Evolutionary conservation across 2,888 invertebrate genomes (phyloP).

Genomic region (Nasonia oneida): DNA sequence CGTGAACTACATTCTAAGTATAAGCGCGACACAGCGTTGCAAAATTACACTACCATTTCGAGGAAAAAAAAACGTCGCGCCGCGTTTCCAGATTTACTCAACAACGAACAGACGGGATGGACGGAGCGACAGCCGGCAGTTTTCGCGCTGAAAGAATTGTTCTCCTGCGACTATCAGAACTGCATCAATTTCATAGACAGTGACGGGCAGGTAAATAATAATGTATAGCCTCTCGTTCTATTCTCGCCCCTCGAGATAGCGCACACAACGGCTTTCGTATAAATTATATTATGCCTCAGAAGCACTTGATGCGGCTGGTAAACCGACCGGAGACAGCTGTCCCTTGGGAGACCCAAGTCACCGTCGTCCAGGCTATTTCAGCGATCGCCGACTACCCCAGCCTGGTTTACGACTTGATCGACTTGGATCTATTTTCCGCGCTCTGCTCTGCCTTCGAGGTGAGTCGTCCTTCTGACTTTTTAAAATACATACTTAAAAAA

Average conservation of each 20-base stretch:
- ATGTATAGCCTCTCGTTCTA: too few relatives aligned
- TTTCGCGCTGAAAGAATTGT: constrained; percentile 69
- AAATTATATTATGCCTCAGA: constrained; percentile 12
- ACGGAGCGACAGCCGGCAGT: constrained; percentile 66
- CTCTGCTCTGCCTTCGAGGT: constrained; percentile 69
- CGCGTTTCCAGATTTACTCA: constrained; percentile 35
- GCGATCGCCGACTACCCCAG: constrained; percentile 65
- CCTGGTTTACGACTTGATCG: constrained; percentile 63
- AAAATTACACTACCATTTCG: background rate
- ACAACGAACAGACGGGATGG: constrained; percentile 67
- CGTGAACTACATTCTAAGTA: constrained; percentile 64
- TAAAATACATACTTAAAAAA: background rate
- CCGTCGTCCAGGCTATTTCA: constrained; percentile 65
- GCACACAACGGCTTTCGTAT: background rate
- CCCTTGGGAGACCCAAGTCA: constrained; percentile 65
- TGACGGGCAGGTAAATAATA: constrained; percentile 65
- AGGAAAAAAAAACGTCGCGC: background rate
- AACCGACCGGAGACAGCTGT: constrained; percentile 57
- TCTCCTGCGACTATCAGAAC: constrained; percentile 65
- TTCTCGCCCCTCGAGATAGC: background rate
- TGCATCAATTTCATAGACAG: constrained; percentile 66
- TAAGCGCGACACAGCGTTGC: background rate
- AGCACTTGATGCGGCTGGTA: constrained; percentile 62
- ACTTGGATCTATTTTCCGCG: constrained; percentile 66
- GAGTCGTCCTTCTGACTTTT: constrained; percentile 27